A percentile compares a stretch with the other conserved stretches of the same genome.
Conservation (phyloP, 2,113 vertebrate species). For the Myotis yumanensis region DNA sequence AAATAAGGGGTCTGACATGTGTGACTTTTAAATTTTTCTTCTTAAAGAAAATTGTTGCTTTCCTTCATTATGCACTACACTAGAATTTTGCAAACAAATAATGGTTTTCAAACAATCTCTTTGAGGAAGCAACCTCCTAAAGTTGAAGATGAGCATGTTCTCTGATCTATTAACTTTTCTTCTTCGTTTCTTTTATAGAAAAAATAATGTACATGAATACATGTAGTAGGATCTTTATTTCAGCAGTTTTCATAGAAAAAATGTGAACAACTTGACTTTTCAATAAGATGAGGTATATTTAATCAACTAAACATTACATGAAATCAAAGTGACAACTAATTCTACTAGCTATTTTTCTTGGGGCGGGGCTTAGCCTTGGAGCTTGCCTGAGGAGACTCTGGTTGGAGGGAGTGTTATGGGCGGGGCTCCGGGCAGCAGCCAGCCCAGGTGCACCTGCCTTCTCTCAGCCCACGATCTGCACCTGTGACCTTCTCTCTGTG, state of each 20-base stretch:
- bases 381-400: not conserved
- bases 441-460: not conserved
- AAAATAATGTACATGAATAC: not conserved
- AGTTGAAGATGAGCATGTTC: conserved; percentile 6
- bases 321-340: not conserved
- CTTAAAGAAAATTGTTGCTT: conserved; percentile 24
- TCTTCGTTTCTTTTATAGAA: not conserved
- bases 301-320: not conserved
- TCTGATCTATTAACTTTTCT: conserved; percentile 27
- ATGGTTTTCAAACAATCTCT: conserved; percentile 38
- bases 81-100: conserved; percentile 21
- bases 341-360: not conserved
- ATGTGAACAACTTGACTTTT: not conserved
- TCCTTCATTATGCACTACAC: conserved; percentile 5
- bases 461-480: conserved; percentile 82
- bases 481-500: conserved; percentile 87
- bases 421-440: not conserved
- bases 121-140: conserved; percentile 26
- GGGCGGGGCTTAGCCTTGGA: too few relatives aligned
- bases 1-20: conserved; percentile 13
- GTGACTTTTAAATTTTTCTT: conserved; percentile 7
- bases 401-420: not conserved
- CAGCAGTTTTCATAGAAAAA: not conserved
- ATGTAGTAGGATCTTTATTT: not conserved
- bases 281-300: not conserved